Percentiles rank a stretch among this genome's conserved stretches.
Evolutionary conservation across 1,140 invertebrate species (phyloP).

Genomic region (Ostrea denselamellosa): DNA sequence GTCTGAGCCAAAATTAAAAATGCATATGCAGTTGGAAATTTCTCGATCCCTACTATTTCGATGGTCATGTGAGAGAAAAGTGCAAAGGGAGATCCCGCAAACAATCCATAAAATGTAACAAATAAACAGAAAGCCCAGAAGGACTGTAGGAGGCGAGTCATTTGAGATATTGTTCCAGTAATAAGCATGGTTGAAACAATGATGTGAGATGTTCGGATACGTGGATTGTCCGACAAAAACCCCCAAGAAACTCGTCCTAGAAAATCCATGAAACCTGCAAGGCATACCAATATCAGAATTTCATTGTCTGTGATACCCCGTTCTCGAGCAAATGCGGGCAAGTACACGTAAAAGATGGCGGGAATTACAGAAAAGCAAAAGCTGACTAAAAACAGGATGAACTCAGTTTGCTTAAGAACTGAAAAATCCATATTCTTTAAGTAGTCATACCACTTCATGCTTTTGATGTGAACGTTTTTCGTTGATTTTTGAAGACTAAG

Average conservation of each 20-base stretch:
- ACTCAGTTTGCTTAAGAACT: slow-evolving; percentile 45
- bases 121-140: slow-evolving; percentile 43
- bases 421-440: slow-evolving; percentile 4
- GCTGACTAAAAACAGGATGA: slow-evolving; percentile 39
- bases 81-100: slow-evolving; percentile 53
- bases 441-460: neutral
- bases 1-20: slow-evolving; percentile 50
- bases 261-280: slow-evolving; percentile 56
- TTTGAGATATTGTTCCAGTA: slow-evolving; percentile 38
- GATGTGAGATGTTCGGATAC: slow-evolving; percentile 51
- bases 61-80: slow-evolving; percentile 52
- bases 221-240: slow-evolving; percentile 51
- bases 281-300: slow-evolving; percentile 53
- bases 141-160: slow-evolving; percentile 37
- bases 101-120: slow-evolving; percentile 52
- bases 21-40: slow-evolving; percentile 51
- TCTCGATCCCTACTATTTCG: slow-evolving; percentile 54
- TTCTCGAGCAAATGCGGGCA: slow-evolving; percentile 54
- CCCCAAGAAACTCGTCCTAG: slow-evolving; percentile 49
- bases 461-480: neutral
- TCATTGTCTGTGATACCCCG: slow-evolving; percentile 46
- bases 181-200: slow-evolving; percentile 42
- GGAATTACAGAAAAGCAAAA: slow-evolving; percentile 41
- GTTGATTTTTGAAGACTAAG: neutral
- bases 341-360: slow-evolving; percentile 38